Evolutionary conservation across 2,797 vertebrate genomes (phyloP), one percentile per base, ranked within the genome.

Genomic region (Epinephelus coioides): DNA sequence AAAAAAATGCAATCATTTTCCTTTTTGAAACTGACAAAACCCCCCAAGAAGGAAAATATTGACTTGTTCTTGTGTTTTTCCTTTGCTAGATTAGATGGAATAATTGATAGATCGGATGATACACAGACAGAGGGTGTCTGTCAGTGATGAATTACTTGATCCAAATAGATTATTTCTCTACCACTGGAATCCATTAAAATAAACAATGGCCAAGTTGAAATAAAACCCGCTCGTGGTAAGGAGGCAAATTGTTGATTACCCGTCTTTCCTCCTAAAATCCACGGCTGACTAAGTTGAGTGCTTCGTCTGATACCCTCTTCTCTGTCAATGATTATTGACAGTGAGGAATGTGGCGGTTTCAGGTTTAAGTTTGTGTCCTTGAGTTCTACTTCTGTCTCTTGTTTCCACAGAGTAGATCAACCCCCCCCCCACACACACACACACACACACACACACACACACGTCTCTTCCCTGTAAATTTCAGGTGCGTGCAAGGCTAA

Each of bases 401-500:
- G 70, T 88, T 88, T 84, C 77, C 63, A 76, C 14, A 13, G 17
- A 80, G 78, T 57, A 79, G 21, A 75, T 72, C 44, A 27, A 38
- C 38, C 43, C 47, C 13, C 43, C 25, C 6, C 55, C 9, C 25
- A 59, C 46, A 47, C 46, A 47, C 54, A 66, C 49, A 44, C 34
- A 30, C 61, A 30, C 62, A 59, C 63, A 76, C 15, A 27, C 74
- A 73, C 79, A 73, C 60, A 78, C 69, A 62, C 64, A 72, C 65
- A 61, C 67, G 4, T 76, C 81, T 80, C 55, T 81, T 83, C 76
- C 76, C 73, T 67, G 76, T 90, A 89, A 87, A 89, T 78, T 88
- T 86, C 87, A 95, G 91, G 95, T 94, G 94, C 90, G 86, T 95
- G 93, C 91, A 78, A 95, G 88, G 76, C 83, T 92, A 92, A 89